Evolutionary conservation across 2,888 invertebrate genomes (phyloP), one percentile per base, ranked within the genome.

Genomic region (Prosapia bicincta): DNA sequence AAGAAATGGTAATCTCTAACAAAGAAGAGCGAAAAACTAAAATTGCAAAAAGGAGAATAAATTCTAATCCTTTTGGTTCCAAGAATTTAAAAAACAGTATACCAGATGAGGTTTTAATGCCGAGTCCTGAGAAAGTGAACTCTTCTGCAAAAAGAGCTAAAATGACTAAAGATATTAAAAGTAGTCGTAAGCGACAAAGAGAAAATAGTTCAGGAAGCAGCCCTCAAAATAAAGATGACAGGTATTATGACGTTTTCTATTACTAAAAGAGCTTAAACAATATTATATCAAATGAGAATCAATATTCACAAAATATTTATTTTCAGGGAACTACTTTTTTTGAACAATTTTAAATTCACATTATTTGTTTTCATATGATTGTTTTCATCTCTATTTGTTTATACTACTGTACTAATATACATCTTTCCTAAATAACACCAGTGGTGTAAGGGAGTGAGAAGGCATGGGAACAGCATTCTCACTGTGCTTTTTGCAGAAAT

Each of bases 51-150:
- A 75, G 70, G 15, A 65, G 75, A 20, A 24, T 66, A 26, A 66
- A 32, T 32, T 0, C 26, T 23, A 28, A 30, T n/a, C 28, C 20
- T n/a, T 15, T 66, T n/a, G n/a, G 38, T 26, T 72, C 72, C 13
- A 20, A 69, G 26, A 25, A 30, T 38, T 28, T 38, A 68, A 66
- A 71, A 32, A 9, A 26, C 15, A 28, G 68, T 15, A 30, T 66
- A 25, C 71, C 75, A n/a, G 80, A 79, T 76, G 79, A 79, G 3
- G 65, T 78, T 25, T 25, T 79, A 10, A 79, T 78, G 78, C 80
- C 80, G 7, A 80, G 80, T 71, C 80, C 80, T 23, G 80, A 80
- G 75, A 77, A 79, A 10, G 74, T 74, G 9, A 74, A 77, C 15
- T 68, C 76, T 10, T 78, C 76, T 7, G 74, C 75, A 25, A 74